Evolutionary conservation across 2,797 vertebrate species (phyloP).

Genomic region (Anabacerthia variegaticeps): DNA sequence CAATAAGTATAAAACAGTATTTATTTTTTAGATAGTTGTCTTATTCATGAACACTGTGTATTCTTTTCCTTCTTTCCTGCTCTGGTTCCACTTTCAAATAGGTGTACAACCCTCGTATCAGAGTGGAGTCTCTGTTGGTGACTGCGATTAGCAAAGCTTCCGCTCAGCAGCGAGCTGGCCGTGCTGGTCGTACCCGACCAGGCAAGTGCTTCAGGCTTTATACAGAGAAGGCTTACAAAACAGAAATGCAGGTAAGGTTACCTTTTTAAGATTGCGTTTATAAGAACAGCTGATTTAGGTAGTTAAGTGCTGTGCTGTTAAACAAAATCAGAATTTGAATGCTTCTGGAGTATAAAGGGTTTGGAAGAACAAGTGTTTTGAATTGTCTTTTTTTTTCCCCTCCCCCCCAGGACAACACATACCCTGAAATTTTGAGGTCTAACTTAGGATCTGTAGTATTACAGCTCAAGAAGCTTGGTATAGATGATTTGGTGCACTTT

Average conservation of each 20-base stretch:
- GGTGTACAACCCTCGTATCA: slow-evolving; percentile 96
- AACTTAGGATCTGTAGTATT: slow-evolving; percentile 97
- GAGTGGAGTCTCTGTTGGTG: slow-evolving; percentile 96
- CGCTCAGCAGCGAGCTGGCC: slow-evolving; percentile 94
- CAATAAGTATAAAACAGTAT: background rate
- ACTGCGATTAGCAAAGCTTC: slow-evolving; percentile 98
- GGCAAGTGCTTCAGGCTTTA: slow-evolving; percentile 97
- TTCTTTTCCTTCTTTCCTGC: background rate
- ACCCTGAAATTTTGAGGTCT: slow-evolving; percentile 97
- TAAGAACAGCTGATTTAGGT: background rate
- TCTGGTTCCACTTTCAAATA: slow-evolving; percentile 23
- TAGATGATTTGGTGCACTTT: slow-evolving; percentile 98
- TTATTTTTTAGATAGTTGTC: background rate
- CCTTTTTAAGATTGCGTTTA: background rate
- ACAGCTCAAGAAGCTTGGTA: slow-evolving; percentile 97
- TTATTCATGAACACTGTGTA: background rate
- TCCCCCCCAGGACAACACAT: slow-evolving; percentile 93
- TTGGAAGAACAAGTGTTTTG: background rate
- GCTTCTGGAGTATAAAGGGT: background rate
- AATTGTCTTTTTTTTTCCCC: background rate
- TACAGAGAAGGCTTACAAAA: slow-evolving; percentile 98
- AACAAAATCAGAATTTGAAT: background rate
- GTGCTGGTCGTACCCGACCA: slow-evolving; percentile 92
- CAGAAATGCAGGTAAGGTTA: slow-evolving; percentile 92
- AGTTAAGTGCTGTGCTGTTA: background rate